Evolutionary conservation across 2,888 invertebrate genomes (phyloP).

Genomic region (Ametastegia equiseti): DNA sequence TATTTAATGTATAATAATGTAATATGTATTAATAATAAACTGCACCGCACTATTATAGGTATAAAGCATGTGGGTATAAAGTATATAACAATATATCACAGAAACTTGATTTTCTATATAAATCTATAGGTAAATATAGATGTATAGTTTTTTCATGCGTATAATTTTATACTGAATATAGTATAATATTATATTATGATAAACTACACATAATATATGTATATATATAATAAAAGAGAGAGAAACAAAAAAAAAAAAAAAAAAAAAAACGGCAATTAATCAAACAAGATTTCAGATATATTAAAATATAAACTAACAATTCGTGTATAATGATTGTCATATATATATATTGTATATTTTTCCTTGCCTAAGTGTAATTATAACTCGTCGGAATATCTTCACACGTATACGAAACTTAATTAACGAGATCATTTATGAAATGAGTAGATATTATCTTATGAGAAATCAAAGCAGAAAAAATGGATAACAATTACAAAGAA

Average conservation of each 20-base stretch:
- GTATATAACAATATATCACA: constrained; percentile 12
- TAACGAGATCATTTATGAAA: constrained; percentile 21
- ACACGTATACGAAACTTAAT: not conserved
- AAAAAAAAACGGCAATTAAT: not conserved
- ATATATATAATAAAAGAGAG: not conserved
- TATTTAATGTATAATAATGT: too few relatives aligned
- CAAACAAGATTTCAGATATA: not conserved
- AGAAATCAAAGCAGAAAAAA: too few relatives aligned
- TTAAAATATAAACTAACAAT: not conserved
- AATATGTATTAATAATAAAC: constrained; percentile 54
- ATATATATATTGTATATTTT: too few relatives aligned
- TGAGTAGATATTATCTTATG: too few relatives aligned
- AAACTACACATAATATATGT: too few relatives aligned
- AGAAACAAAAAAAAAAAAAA: not conserved
- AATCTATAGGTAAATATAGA: not conserved
- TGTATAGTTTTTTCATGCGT: not conserved
- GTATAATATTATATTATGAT: not conserved
- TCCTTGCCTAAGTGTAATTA: too few relatives aligned
- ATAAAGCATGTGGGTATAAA: not conserved
- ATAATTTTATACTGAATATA: too few relatives aligned
- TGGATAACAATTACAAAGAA: too few relatives aligned
- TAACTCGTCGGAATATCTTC: too few relatives aligned
- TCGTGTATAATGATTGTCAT: not conserved
- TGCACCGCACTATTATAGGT: too few relatives aligned
- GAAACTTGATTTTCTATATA: constrained; percentile 22